These are phyloP conservation scores for Hylaeus volcanicus DNA, from an alignment of 1,140 invertebrate species.

Conservation along the genomic window DNA sequence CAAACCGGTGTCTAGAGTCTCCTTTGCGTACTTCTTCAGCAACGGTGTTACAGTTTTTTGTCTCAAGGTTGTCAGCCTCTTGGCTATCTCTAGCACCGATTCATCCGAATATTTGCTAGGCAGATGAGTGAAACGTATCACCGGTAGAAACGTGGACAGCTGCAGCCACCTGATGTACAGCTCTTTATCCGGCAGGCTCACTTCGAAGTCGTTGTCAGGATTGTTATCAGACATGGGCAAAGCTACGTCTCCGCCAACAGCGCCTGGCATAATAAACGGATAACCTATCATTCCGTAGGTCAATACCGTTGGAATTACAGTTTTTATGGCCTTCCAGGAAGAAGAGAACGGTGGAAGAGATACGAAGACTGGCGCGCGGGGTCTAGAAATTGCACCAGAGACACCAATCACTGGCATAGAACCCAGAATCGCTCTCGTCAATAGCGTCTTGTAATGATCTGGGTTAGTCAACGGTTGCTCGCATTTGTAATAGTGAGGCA, in stretches of 20 bases:
- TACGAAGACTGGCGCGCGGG: constrained; percentile 92
- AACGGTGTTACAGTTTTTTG: constrained; percentile 88
- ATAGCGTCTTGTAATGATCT: constrained; percentile 89
- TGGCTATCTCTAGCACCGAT: constrained; percentile 88
- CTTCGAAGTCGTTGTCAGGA: constrained; percentile 81
- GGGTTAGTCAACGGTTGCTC: constrained; percentile 87
- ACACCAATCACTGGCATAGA: constrained; percentile 89
- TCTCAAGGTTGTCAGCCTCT: constrained; percentile 87
- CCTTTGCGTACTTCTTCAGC: constrained; percentile 87
- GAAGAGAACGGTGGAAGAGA: constrained; percentile 92
- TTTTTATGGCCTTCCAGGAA: constrained; percentile 92
- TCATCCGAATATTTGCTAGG: constrained; percentile 93
- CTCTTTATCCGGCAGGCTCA: constrained; percentile 89
- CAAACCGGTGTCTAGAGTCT: constrained; percentile 89
- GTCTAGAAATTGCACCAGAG: constrained; percentile 89
- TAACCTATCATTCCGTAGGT: constrained; percentile 94
- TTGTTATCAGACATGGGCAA: constrained; percentile 82
- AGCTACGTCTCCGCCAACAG: constrained; percentile 92
- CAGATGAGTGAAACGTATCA: constrained; percentile 92
- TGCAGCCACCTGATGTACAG: constrained; percentile 97
- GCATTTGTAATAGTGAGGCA: constrained; percentile 92
- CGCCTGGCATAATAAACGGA: constrained; percentile 95
- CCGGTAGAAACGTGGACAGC: constrained; percentile 93
- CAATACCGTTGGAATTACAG: constrained; percentile 91
- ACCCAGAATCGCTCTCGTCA: constrained; percentile 85